Evolutionary conservation across 2,797 vertebrate genomes (phyloP), one percentile per base, ranked within the genome.

Genomic region (Pangasius macronema): DNA sequence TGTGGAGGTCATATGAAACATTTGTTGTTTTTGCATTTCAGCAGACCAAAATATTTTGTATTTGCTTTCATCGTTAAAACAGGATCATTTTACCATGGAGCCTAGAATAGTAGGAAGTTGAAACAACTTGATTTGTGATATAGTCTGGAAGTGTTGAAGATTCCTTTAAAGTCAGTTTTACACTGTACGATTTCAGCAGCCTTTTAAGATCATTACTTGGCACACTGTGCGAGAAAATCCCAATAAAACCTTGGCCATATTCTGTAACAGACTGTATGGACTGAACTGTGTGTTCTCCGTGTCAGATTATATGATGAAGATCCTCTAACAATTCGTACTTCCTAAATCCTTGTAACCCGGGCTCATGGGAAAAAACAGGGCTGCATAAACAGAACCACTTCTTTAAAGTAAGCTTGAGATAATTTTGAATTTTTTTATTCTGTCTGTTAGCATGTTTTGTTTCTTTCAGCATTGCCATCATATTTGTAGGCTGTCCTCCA

Each of bases 1-100:
- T 93, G 85, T 94, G 93, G 91, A 63, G n/a, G 65, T 91, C 91
- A 89, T 86, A 90, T 92, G 91, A 90, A 93, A 93, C 53, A 18
- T 87, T 91, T 85, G n/a, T 59, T 90, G 91, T 83, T 90, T 91
- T 90, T 86, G 89, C 65, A 72, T 53, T 84, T 84, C n/a, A 63
- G 16, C 63, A 87, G 33, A 59, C 75, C 36, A 72, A 61, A 84
- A 72, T 80, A 82, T 82, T 81, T 70, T 22, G 20, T n/a, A 6
- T 88, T 84, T 84, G 33, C 67, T 81, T 87, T 84, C 53, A 84
- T 84, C 76, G 39, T 30, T 39, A 42, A 61, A 72, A 22, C 24
- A 20, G 55, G 11, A n/a, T 7, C 1, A 27, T 36, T 39, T 51
- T 53, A 79, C 39, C 18, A 59, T 20, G 22, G 11, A 67, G 51